These are phyloP conservation scores for Anguilla anguilla DNA, from an alignment of 2,797 vertebrate species.

Conservation along the genomic window DNA sequence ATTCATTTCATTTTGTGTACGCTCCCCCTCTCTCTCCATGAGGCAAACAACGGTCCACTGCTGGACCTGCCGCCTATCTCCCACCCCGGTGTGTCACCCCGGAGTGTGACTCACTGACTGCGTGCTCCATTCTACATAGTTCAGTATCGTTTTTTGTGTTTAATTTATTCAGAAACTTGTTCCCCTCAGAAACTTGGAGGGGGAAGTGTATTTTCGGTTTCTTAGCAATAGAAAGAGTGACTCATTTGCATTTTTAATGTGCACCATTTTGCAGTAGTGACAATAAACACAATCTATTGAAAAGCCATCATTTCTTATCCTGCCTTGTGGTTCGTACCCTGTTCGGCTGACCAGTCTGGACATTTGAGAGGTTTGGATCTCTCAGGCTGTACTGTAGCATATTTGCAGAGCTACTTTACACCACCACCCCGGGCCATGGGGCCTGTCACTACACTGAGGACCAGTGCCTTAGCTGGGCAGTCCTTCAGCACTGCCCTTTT, in stretches of 20 bases:
- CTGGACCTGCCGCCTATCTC: no score
- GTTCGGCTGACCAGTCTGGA: not conserved
- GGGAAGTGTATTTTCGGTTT: not conserved
- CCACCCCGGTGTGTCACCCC: no score
- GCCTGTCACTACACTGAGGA: not conserved
- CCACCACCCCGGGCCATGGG: not conserved
- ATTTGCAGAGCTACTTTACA: not conserved
- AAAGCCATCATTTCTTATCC: not conserved
- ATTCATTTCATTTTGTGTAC: no score
- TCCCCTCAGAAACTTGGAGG: not conserved
- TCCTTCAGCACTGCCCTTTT: not conserved
- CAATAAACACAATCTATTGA: not conserved
- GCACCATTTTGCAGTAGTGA: not conserved
- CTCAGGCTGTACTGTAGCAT: not conserved
- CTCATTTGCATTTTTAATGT: not conserved
- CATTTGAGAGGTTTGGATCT: not conserved
- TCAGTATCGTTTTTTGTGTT: not conserved
- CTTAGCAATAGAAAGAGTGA: not conserved
- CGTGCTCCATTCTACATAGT: not conserved
- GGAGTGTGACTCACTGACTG: not conserved
- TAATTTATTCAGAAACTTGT: not conserved
- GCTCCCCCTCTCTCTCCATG: no score
- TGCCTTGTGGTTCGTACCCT: no score
- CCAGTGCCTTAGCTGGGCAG: not conserved
- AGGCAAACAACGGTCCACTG: no score